Evolutionary conservation across 2,113 vertebrate genomes (phyloP).

Genomic region (Collichthys lucidus): DNA sequence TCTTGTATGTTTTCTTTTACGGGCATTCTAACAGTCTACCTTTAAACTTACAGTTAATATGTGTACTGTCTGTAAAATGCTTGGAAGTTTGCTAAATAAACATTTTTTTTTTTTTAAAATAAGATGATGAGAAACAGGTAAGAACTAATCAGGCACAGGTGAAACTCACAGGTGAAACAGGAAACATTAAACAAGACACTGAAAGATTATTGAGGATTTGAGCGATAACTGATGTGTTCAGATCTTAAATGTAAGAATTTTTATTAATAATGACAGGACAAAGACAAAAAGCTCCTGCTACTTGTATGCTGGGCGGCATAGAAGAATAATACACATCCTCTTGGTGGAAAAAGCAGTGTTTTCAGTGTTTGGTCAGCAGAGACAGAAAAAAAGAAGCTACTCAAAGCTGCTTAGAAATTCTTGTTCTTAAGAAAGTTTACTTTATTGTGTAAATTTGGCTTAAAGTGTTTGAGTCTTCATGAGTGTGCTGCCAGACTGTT

Average conservation of each 20-base stretch:
- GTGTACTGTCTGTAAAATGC: no score
- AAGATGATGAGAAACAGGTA: no score
- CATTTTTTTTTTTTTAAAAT: no score
- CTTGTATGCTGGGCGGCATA: background rate
- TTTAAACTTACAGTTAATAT: no score
- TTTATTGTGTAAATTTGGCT: background rate
- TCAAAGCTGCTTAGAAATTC: background rate
- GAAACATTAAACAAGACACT: no score
- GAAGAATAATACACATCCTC: background rate
- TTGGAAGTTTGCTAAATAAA: no score
- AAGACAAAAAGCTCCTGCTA: background rate
- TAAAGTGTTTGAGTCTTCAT: background rate
- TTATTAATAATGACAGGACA: background rate
- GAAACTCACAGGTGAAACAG: no score
- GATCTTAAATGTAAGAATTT: background rate
- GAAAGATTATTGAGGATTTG: no score
- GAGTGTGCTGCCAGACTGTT: background rate
- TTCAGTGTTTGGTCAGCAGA: constrained; percentile 1
- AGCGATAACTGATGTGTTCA: background rate
- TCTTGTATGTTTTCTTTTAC: no score
- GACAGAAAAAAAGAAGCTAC: background rate
- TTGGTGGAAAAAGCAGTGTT: background rate
- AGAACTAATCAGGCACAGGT: no score
- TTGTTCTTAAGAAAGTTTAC: background rate
- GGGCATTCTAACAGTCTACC: no score